Conservation (phyloP, 2,888 invertebrate species). For the Trissolcus japonicus region DNA sequence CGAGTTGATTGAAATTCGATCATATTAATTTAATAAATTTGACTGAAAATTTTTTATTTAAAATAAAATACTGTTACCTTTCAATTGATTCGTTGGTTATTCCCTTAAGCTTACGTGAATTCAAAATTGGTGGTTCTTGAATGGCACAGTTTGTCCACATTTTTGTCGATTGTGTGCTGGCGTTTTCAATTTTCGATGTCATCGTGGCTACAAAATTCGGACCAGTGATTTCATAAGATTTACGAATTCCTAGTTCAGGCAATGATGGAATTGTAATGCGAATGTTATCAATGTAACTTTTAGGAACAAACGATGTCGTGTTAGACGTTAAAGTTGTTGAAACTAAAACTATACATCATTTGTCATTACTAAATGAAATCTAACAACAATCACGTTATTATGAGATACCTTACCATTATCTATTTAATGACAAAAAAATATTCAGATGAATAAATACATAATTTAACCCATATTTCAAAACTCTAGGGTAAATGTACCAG, state of each 20-base stretch:
- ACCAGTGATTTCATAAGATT: constrained; percentile 51
- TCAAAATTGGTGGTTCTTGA: neutral
- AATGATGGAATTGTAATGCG: constrained; percentile 58
- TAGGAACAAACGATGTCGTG: constrained; percentile 30
- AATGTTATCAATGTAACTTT: constrained; percentile 52
- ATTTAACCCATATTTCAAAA: too few relatives aligned
- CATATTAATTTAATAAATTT: neutral
- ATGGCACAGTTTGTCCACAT: constrained; percentile 18
- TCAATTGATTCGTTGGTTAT: constrained; percentile 4
- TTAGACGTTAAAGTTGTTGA: constrained; percentile 42
- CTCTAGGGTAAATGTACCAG: too few relatives aligned
- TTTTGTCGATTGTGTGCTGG: constrained; percentile 18
- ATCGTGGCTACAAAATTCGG: constrained; percentile 46
- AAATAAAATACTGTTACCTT: constrained; percentile 14
- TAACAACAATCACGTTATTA: too few relatives aligned
- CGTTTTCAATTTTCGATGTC: constrained; percentile 40
- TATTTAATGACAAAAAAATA: too few relatives aligned
- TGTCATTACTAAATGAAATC: too few relatives aligned
- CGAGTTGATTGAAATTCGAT: neutral
- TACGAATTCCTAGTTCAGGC: constrained; percentile 58
- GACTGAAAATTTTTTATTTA: too few relatives aligned
- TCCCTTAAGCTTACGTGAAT: constrained; percentile 14
- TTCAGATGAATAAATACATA: too few relatives aligned
- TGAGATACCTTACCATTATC: too few relatives aligned
- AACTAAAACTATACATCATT: constrained; percentile 31